These are phyloP conservation scores for Gymnoscopelus braueri DNA, from an alignment of 2,797 vertebrate genomes.

Conservation along the genomic window DNA sequence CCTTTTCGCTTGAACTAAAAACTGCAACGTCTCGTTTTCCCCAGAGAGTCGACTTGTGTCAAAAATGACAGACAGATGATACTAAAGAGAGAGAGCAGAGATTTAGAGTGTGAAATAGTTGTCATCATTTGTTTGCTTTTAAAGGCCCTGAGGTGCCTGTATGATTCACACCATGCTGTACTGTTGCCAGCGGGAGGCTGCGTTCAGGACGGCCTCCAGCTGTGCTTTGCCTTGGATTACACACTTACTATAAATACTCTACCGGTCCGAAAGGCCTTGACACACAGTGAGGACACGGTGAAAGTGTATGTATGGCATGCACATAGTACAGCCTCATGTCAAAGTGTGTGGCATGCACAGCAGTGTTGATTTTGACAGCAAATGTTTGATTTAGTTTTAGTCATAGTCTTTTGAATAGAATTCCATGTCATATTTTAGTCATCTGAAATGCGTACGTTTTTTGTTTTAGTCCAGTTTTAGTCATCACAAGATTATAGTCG, in stretches of 20 bases:
- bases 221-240: conserved; percentile 3
- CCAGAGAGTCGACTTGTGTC: conserved; percentile 95
- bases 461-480: too few relatives aligned
- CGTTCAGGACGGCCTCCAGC: not conserved
- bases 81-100: conserved; percentile 74
- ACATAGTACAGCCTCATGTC: not conserved
- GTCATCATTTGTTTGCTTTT: not conserved
- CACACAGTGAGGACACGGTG: not conserved
- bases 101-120: not conserved
- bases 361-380: not conserved
- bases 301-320: too few relatives aligned
- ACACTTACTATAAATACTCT: conserved; percentile 14
- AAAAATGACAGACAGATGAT: conserved; percentile 94
- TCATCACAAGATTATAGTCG: too few relatives aligned
- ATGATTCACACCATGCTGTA: conserved; percentile 12
- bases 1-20: conserved; percentile 93
- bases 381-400: too few relatives aligned
- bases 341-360: not conserved
- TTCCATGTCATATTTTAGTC: too few relatives aligned
- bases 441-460: too few relatives aligned
- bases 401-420: too few relatives aligned
- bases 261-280: not conserved
- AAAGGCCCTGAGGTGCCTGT: not conserved
- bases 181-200: not conserved
- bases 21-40: conserved; percentile 88